Conservation (phyloP, 2,797 vertebrate genomes). For the Crenichthys baileyi region DNA sequence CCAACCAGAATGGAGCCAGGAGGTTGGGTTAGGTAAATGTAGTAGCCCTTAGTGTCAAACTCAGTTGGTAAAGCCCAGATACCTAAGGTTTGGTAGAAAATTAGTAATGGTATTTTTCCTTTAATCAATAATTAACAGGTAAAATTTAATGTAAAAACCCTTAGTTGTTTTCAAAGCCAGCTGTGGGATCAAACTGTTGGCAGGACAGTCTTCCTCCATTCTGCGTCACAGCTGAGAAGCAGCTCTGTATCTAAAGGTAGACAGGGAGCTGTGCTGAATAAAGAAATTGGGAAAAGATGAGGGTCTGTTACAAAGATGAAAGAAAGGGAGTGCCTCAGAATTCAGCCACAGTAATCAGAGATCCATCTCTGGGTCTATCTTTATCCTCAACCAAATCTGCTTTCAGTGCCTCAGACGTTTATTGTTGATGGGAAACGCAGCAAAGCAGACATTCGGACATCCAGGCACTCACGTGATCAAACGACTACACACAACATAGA, state of each 20-base stretch:
- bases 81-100: background rate
- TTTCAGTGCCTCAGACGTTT: slow-evolving; percentile 54
- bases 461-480: slow-evolving; percentile 15
- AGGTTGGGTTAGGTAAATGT: background rate
- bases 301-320: slow-evolving; percentile 67
- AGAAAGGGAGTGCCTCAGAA: slow-evolving; percentile 64
- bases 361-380: slow-evolving; percentile 60
- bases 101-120: too few species aligned
- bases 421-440: slow-evolving; percentile 46
- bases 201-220: slow-evolving; percentile 29
- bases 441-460: slow-evolving; percentile 23
- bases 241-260: slow-evolving; percentile 57
- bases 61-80: background rate
- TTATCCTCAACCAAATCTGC: slow-evolving; percentile 72
- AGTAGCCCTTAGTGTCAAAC: background rate
- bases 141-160: too few species aligned
- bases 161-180: too few species aligned
- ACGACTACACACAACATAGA: slow-evolving; percentile 15
- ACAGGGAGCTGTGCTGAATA: slow-evolving; percentile 46
- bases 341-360: slow-evolving; percentile 69
- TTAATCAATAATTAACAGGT: too few species aligned
- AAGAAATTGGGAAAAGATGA: slow-evolving; percentile 49
- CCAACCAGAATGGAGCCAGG: background rate
- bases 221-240: slow-evolving; percentile 37
- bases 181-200: background rate